These are phyloP conservation scores for Moxostoma hubbsi DNA, from an alignment of 2,797 vertebrate genomes.

Conservation along the genomic window DNA sequence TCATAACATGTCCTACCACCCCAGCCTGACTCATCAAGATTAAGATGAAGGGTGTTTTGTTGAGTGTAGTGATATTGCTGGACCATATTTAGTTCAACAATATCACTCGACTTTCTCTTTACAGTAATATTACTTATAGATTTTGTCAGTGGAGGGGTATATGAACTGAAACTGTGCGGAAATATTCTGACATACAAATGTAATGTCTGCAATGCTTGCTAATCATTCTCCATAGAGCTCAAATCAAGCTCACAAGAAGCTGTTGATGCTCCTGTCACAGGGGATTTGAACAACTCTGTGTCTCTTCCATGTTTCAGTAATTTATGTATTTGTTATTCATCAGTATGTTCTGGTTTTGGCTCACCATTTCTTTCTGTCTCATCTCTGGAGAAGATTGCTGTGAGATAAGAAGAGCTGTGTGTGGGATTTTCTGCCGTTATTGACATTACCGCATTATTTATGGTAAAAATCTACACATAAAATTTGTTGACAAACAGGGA, in stretches of 20 bases:
- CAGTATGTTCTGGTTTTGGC: slow-evolving; percentile 47
- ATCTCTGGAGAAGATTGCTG: slow-evolving; percentile 30
- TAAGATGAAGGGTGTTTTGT: too few relatives aligned
- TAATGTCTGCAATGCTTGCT: neutral
- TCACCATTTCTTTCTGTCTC: slow-evolving; percentile 2
- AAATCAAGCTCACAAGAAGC: slow-evolving; percentile 12
- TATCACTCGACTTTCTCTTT: too few relatives aligned
- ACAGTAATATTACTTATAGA: too few relatives aligned
- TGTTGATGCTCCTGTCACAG: neutral
- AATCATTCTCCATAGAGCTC: slow-evolving; percentile 17
- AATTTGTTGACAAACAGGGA: slow-evolving; percentile 18
- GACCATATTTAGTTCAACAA: too few relatives aligned
- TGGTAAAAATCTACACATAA: slow-evolving; percentile 24
- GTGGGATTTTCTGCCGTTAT: slow-evolving; percentile 41
- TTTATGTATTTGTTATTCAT: slow-evolving; percentile 57
- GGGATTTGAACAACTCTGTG: slow-evolving; percentile 26
- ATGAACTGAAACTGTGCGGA: neutral
- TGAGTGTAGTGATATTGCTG: too few relatives aligned
- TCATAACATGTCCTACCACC: too few relatives aligned
- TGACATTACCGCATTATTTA: slow-evolving; percentile 51
- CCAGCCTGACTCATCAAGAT: too few relatives aligned
- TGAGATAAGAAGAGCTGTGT: slow-evolving; percentile 42
- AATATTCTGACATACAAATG: neutral
- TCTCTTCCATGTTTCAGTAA: slow-evolving; percentile 38
- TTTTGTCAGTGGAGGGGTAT: too few relatives aligned